Base-by-base conservation (phyloP, 2,888 invertebrate species). In the Tenthredo mesomela region DNA sequence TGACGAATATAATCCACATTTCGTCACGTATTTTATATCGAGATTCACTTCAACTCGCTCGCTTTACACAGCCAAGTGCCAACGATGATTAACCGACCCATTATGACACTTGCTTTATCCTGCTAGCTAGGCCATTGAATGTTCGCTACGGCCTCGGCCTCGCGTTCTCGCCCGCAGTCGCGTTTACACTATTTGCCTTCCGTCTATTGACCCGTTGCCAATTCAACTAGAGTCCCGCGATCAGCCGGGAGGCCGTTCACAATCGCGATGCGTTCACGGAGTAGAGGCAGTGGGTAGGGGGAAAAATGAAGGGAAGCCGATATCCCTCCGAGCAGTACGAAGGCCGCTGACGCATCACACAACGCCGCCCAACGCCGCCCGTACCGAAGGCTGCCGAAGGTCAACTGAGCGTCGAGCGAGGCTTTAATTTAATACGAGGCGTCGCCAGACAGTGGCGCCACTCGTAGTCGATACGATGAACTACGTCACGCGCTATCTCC, bases 151-250 rank as follows among this genome's bases (percentile, higher is more conserved):
- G 77, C 54, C 54, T 71, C 71, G 71, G 40, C n/a, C 71, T 40
- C 80, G 33, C 33, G 61, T 5, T 18, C 12, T 33, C 80, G 37
- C n/a, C 40, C 29, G 67, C 18, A 7, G 65, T 82, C 43, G 33
- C 47, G 82, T 25, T 82, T 25, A 25, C 37, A 65, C 50, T 54
- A 29, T 33, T 77, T 33, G 25, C 50, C 43, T 73, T 73, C 87
- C 89, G 88, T 86, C 89, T 91, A 91, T 91, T 89, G 91, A 91
- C 91, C 91, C 91, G 87, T 87, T 90, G 90, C 89, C 90, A 88
- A 88, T 84, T 89, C 58, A 78, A 78, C 58, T 67, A 54, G 25
- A 82, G 43, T 82, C 21, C 67, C 33, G 67, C 37, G 29, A 67
- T 80, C 65, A 58, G 54, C 58, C 54, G 78, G 58, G 78, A 47